Evolutionary conservation across 2,888 invertebrate genomes (phyloP).

Genomic region (Drosophila quinaria): DNA sequence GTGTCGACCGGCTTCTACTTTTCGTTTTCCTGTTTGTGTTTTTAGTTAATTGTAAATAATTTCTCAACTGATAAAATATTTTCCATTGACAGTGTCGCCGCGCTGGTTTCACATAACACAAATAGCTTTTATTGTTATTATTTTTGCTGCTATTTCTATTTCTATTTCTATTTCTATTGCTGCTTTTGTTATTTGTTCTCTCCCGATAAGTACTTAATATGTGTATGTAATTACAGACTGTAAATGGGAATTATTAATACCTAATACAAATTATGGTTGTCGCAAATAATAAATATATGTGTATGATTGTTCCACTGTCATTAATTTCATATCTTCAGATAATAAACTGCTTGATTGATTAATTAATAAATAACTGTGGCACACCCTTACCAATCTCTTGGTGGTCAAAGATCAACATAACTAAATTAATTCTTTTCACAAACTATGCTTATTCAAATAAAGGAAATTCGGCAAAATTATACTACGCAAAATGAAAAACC

Average conservation of each 20-base stretch:
- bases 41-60: constrained; percentile 60
- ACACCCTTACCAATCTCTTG: neutral
- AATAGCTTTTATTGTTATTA: constrained; percentile 21
- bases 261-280: constrained; percentile 8
- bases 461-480: too few species aligned
- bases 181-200: neutral
- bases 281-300: neutral
- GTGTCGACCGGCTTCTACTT: constrained; percentile 62
- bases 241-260: constrained; percentile 21
- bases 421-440: too few species aligned
- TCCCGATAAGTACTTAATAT: constrained; percentile 11
- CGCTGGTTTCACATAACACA: constrained; percentile 1
- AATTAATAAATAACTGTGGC: constrained; percentile 13
- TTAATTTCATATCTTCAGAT: constrained; percentile 1
- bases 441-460: too few species aligned
- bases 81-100: constrained; percentile 39
- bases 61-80: constrained; percentile 61
- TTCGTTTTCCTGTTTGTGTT: constrained; percentile 39
- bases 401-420: too few species aligned
- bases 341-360: constrained; percentile 14
- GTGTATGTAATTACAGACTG: constrained; percentile 18
- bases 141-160: constrained; percentile 14
- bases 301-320: neutral
- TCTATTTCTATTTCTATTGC: too few species aligned
- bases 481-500: too few species aligned